Evolutionary conservation across 2,797 vertebrate genomes (phyloP).

Genomic region (Anabas testudineus): DNA sequence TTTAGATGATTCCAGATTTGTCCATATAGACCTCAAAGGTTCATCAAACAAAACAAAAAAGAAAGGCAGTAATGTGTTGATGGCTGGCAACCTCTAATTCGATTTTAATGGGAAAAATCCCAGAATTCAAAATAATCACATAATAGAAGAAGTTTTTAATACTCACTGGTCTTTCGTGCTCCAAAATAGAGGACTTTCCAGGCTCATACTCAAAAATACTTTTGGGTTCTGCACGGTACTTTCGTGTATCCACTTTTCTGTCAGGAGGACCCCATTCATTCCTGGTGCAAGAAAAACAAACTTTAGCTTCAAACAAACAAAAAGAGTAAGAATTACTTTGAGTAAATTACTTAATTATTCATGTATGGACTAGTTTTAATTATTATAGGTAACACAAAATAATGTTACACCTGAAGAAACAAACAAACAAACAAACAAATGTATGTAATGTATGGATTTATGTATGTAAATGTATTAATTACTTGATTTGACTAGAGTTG

Average conservation of each 20-base stretch:
- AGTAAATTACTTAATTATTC: not conserved
- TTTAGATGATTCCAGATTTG: slow-evolving; percentile 6
- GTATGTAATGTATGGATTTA: too few species aligned
- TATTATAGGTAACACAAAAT: not conserved
- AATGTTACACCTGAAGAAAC: not conserved
- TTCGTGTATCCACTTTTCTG: slow-evolving; percentile 97
- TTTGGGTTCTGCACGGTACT: slow-evolving; percentile 96
- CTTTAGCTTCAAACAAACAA: slow-evolving; percentile 1
- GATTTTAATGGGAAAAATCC: not conserved
- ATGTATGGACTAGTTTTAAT: too few species aligned
- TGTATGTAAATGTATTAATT: not conserved
- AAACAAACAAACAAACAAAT: not conserved
- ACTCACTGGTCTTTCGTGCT: slow-evolving; percentile 97
- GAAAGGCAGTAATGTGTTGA: not conserved
- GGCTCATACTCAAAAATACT: slow-evolving; percentile 99
- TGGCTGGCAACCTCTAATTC: not conserved
- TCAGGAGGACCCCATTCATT: slow-evolving; percentile 98
- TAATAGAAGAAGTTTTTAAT: not conserved
- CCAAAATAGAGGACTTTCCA: slow-evolving; percentile 96
- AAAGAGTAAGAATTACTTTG: not conserved
- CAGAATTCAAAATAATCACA: not conserved
- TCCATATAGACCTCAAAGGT: slow-evolving; percentile 1
- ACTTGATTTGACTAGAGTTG: too few species aligned
- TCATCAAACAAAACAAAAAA: not conserved
- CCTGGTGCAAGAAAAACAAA: slow-evolving; percentile 72